A percentile compares a stretch with the other conserved stretches of the same genome.
phyloP scores from a whole-genome alignment of 2,797 vertebrate genomes.

The Cygnus olor region DNA sequence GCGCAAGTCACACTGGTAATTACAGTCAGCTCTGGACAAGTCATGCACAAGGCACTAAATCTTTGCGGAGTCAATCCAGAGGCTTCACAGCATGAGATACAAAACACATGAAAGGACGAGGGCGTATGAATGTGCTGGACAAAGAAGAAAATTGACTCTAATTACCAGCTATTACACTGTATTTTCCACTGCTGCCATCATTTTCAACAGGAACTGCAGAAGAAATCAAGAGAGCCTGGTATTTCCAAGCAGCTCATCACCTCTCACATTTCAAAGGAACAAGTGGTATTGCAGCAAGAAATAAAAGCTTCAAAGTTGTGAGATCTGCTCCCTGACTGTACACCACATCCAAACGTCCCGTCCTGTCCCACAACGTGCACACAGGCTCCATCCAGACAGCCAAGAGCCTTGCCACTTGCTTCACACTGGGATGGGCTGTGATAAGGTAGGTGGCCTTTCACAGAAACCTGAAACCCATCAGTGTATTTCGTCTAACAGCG shows the following conservation, averaged over 20 bases:
- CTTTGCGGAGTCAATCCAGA: background rate
- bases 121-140: background rate
- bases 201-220: background rate
- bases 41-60: background rate
- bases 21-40: background rate
- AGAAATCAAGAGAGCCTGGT: background rate
- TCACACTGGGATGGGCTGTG: fast-evolving
- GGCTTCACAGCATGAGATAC: background rate
- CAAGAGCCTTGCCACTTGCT: fast-evolving
- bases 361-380: background rate
- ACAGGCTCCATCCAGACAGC: background rate
- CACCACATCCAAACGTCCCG: background rate
- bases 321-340: background rate
- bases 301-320: background rate
- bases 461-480: background rate
- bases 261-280: background rate
- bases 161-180: background rate
- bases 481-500: background rate
- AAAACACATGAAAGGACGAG: background rate
- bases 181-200: background rate
- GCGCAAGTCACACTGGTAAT: background rate
- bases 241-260: background rate
- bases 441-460: fast-evolving
- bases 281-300: background rate
- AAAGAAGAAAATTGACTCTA: background rate